phyloP scores from a whole-genome alignment of 2,113 vertebrate genomes.

The Pyxicephalus adspersus region DNA sequence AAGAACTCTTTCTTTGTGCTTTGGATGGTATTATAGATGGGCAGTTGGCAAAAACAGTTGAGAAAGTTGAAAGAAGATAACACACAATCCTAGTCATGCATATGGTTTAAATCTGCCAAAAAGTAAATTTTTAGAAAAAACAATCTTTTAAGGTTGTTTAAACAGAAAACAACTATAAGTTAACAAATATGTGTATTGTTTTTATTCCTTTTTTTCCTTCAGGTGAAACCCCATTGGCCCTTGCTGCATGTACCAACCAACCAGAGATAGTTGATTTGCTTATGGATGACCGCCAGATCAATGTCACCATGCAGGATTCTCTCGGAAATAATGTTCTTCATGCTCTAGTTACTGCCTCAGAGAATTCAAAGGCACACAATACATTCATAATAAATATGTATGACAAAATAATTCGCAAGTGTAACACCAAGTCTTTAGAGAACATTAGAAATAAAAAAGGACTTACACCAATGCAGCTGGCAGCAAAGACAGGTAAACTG shows the following conservation, averaged over 20 bases:
- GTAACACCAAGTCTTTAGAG: constrained; percentile 72
- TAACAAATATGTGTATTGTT: neutral
- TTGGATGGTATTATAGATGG: no score
- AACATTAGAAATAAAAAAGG: constrained; percentile 70
- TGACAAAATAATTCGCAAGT: constrained; percentile 72
- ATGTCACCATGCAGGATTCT: constrained; percentile 76
- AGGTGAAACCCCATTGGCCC: constrained; percentile 77
- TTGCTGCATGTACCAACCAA: constrained; percentile 81
- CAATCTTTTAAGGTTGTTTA: neutral
- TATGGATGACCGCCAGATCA: constrained; percentile 73
- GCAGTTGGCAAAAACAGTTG: no score
- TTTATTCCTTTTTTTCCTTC: neutral
- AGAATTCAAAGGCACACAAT: constrained; percentile 74
- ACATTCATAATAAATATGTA: constrained; percentile 79
- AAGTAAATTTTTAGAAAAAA: no score
- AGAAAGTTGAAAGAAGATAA: no score
- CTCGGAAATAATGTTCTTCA: constrained; percentile 79
- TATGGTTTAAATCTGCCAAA: no score
- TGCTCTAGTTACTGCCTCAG: constrained; percentile 74
- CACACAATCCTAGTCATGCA: no score
- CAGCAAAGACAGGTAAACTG: constrained; percentile 77
- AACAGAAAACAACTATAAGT: neutral
- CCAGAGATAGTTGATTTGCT: constrained; percentile 75
- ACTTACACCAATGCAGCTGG: constrained; percentile 75
- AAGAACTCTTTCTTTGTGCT: no score